Base-by-base conservation (phyloP, 1,140 invertebrate species). In the Calliopsis andreniformis region DNA sequence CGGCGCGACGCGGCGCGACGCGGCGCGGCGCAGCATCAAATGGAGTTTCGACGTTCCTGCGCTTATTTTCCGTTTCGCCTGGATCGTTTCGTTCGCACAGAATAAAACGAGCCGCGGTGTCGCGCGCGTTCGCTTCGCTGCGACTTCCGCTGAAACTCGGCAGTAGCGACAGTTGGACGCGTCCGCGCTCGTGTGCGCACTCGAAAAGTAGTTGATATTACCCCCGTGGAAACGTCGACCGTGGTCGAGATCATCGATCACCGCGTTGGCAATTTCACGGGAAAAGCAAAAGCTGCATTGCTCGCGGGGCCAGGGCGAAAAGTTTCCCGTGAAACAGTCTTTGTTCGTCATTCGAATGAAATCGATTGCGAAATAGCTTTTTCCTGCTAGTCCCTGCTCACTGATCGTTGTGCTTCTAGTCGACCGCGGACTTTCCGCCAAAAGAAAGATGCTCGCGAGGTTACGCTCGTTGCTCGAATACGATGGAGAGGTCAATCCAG, bases 361-460 rank as follows among this genome's bases (percentile, higher is more conserved):
- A 82, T 82, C 72, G 78, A 80, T 82, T 49, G 51, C 66, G 73
- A 76, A 69, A 69, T 69, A 51, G 45, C 45, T 55, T 69, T 63
- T 45, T 45, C 58, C 58, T 58, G 45, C 67, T 49, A 35, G 45
- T n/a, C n/a, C n/a, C n/a, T n/a, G n/a, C n/a, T 72, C 64, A 47
- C 63, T 49, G 39, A 18, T 67, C 47, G 35, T 30, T 67, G 56
- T 56, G 39, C 67, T 58, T 28, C 20, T 32, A 32, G 20, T 25
- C 53, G 25, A 4, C 25, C 20, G 18, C 12, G 6, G 8, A 3
- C 8, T 3, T 14, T 2, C 8, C 42, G 12, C 12, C 42, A 8
- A 14, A 42, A 42, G 16, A 42, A 42, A 42, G 8, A 8, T 14
- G 10, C 6, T 12, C 42, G 10, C 42, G n/a, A n/a, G n/a, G n/a